These are phyloP conservation scores for Dendronephthya gigantea DNA, from an alignment of 64 coral and sea anemone species.

Conservation along the genomic window DNA sequence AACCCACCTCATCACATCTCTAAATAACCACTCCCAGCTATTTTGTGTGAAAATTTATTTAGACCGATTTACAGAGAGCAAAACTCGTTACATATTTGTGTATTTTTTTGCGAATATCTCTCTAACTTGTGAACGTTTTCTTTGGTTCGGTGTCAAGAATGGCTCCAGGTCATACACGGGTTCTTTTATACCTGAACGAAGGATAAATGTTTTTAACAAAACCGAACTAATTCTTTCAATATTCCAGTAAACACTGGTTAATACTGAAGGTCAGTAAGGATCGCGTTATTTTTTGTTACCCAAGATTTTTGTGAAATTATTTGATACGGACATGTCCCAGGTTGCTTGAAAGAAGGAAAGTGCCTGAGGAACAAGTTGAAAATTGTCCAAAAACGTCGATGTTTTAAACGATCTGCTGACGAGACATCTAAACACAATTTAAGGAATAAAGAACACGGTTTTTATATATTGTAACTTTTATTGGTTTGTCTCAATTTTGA, in stretches of 20 bases:
- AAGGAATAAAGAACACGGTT: not conserved
- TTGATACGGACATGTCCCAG: slow-evolving; percentile 70
- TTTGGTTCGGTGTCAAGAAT: slow-evolving; percentile 44
- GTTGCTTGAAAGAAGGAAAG: slow-evolving; percentile 66
- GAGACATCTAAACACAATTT: slow-evolving; percentile 25
- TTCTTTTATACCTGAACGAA: slow-evolving; percentile 36
- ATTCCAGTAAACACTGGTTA: too few relatives aligned
- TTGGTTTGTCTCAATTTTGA: too few relatives aligned
- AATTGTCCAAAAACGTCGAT: slow-evolving; percentile 13
- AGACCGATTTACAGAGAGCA: not conserved
- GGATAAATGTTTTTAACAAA: not conserved
- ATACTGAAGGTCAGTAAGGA: too few relatives aligned
- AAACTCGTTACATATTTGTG: slow-evolving; percentile 46
- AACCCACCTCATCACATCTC: too few relatives aligned
- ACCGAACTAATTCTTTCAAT: too few relatives aligned
- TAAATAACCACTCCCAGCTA: too few relatives aligned
- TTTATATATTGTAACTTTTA: too few relatives aligned
- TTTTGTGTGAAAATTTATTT: too few relatives aligned
- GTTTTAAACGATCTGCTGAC: slow-evolving; percentile 41
- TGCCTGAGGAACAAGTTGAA: slow-evolving; percentile 40
- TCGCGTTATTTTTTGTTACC: slow-evolving; percentile 37
- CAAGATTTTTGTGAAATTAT: slow-evolving; percentile 54
- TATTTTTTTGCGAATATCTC: slow-evolving; percentile 48
- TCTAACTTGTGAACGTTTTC: not conserved
- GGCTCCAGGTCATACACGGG: slow-evolving; percentile 44